Percentiles rank a stretch among this genome's conserved stretches.
These are phyloP conservation scores for Cyanistes caeruleus DNA, from an alignment of 2,113 vertebrate genomes.

Conservation along the genomic window DNA sequence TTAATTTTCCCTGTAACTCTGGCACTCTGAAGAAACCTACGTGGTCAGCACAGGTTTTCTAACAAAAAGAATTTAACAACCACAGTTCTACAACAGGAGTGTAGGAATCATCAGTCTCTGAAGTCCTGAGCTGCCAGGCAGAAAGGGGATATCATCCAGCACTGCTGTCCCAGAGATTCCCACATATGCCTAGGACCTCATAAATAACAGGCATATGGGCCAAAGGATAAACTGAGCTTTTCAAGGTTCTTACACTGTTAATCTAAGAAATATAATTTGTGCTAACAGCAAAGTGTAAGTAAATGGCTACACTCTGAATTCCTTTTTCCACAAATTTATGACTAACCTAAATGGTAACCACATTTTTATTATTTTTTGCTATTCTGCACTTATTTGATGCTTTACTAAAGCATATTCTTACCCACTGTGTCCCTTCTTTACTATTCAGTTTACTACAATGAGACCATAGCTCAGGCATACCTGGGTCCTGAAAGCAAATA, in stretches of 20 bases:
- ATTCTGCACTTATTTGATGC: neutral
- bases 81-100: neutral
- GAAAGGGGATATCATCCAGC: neutral
- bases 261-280: neutral
- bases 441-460: neutral
- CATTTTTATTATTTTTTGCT: neutral
- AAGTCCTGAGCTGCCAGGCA: neutral
- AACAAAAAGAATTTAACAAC: neutral
- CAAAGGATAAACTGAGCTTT: neutral
- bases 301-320: neutral
- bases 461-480: slow-evolving; percentile 65
- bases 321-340: neutral
- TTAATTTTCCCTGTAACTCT: neutral
- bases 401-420: neutral
- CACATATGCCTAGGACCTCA: neutral
- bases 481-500: slow-evolving; percentile 78
- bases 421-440: neutral
- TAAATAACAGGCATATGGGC: neutral
- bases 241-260: neutral
- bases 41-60: neutral
- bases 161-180: neutral
- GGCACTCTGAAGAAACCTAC: neutral
- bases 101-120: neutral
- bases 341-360: neutral
- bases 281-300: neutral